These are phyloP conservation scores for Scelioninae gen. 2 DNA, from an alignment of 2,888 invertebrate species.

Conservation along the genomic window DNA sequence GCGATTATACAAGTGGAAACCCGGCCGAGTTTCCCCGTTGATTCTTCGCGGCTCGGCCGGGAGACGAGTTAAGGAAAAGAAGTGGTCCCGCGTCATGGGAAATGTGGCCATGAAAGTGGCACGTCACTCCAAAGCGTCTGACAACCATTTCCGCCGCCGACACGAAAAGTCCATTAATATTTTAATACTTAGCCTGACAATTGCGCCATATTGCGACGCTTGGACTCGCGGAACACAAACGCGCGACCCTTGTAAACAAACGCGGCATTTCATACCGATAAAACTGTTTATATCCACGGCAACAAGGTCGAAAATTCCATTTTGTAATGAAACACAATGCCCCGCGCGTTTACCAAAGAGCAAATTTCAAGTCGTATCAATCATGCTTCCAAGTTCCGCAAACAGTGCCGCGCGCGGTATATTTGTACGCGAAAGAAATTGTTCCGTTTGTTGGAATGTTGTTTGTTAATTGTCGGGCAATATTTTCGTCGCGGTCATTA, in stretches of 20 bases:
- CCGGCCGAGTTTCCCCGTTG: conserved; percentile 39
- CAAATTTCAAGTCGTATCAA: too few relatives aligned
- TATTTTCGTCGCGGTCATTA: too few relatives aligned
- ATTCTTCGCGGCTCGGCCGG: conserved; percentile 5
- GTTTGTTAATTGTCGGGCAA: too few relatives aligned
- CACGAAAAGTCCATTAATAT: conserved; percentile 61
- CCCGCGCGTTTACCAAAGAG: conserved; percentile 10
- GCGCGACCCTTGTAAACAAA: conserved; percentile 48
- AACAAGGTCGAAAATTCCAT: conserved; percentile 14
- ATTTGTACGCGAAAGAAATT: too few relatives aligned
- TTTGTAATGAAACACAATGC: conserved; percentile 24
- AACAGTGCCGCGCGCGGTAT: too few relatives aligned
- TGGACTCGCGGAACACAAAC: conserved; percentile 47
- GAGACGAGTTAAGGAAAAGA: conserved; percentile 36
- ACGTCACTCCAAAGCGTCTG: conserved; percentile 54
- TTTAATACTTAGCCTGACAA: conserved; percentile 54
- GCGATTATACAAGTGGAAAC: conserved; percentile 47
- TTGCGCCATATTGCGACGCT: conserved; percentile 49
- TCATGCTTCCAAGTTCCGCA: too few relatives aligned
- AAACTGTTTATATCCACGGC: not conserved
- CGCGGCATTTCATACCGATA: conserved; percentile 8
- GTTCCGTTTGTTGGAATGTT: too few relatives aligned
- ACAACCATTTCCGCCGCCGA: conserved; percentile 49
- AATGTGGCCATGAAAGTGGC: conserved; percentile 43
- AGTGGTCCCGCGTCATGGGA: conserved; percentile 26